phyloP scores from a whole-genome alignment of 2,113 vertebrate species.

The Scytalopus superciliaris region DNA sequence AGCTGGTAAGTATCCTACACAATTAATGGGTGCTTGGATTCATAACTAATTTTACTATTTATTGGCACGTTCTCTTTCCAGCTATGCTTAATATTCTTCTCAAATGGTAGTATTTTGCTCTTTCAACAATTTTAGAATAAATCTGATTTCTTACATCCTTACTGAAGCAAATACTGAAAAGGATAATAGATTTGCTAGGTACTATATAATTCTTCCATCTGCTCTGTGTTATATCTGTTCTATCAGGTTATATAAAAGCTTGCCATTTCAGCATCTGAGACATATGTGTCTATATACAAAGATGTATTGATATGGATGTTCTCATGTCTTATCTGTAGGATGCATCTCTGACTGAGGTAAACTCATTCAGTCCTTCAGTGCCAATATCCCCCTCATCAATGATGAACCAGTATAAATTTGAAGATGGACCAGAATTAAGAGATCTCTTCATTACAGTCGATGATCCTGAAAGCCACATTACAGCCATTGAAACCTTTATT shows the following conservation, averaged over 20 bases:
- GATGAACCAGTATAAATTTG: constrained; percentile 92
- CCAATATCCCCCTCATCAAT: constrained; percentile 89
- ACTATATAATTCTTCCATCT: background rate
- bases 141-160: background rate
- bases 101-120: background rate
- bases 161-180: background rate
- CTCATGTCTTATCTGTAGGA: constrained; percentile 74
- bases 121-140: background rate
- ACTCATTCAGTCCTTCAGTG: constrained; percentile 78
- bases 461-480: constrained; percentile 92
- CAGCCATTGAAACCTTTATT: constrained; percentile 95
- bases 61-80: background rate
- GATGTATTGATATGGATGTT: background rate
- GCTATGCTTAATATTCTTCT: background rate
- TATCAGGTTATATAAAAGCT: background rate
- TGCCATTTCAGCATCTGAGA: background rate
- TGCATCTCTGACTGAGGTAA: constrained; percentile 77
- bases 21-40: background rate
- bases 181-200: background rate
- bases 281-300: background rate
- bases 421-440: constrained; percentile 84
- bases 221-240: background rate
- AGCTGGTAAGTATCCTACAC: background rate
- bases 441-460: constrained; percentile 93
- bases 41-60: background rate